These are phyloP conservation scores for Marisa cornuarietis DNA, from an alignment of 1,140 invertebrate genomes.

Conservation along the genomic window DNA sequence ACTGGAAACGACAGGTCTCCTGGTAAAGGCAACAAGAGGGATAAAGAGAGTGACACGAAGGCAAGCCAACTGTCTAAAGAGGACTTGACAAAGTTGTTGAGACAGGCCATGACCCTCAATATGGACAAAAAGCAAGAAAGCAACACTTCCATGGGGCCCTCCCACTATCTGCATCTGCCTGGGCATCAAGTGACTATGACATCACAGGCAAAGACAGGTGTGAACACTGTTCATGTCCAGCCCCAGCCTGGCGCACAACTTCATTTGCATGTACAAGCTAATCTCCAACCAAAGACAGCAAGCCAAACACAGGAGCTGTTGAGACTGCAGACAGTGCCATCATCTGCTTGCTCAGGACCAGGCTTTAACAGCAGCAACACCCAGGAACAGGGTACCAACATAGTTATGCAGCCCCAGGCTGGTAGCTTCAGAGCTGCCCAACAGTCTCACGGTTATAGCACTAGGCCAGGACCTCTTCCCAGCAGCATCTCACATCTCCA, in stretches of 20 bases:
- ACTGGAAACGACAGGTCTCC: neutral
- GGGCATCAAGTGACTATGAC: neutral
- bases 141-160: neutral
- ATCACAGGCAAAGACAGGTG: too few relatives aligned
- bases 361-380: too few relatives aligned
- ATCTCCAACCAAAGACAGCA: neutral
- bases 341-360: too few relatives aligned
- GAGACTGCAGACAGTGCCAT: too few relatives aligned
- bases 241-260: neutral
- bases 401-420: too few relatives aligned
- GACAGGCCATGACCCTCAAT: conserved; percentile 15
- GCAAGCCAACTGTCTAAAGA: neutral
- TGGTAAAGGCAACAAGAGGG: neutral
- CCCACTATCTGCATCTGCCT: neutral
- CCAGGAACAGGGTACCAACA: too few relatives aligned
- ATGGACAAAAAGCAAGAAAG: neutral
- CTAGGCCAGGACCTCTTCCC: too few relatives aligned
- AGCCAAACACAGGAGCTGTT: neutral
- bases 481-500: too few relatives aligned
- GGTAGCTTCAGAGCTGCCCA: too few relatives aligned
- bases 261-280: neutral
- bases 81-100: conserved; percentile 8
- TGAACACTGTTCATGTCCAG: neutral
- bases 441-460: too few relatives aligned
- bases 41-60: neutral